Conservation (phyloP, 2,888 invertebrate genomes). For the Stenodema calcarata region DNA sequence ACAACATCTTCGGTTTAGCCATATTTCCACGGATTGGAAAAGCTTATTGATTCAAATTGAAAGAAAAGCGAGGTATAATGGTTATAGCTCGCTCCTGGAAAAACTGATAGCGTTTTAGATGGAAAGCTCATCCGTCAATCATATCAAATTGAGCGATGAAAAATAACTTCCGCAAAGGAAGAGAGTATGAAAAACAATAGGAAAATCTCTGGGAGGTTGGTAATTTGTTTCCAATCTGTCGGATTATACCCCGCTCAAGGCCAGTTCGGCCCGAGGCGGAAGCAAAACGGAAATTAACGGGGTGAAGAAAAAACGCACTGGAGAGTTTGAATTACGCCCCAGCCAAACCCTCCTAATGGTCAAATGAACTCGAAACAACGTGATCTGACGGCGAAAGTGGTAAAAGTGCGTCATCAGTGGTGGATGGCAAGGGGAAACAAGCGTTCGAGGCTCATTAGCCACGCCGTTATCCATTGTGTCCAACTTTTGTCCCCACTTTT, state of each 20-base stretch:
- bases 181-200: not conserved
- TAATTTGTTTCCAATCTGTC: slow-evolving; percentile 7
- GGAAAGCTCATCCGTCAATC: not conserved
- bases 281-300: not conserved
- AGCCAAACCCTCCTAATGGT: not conserved
- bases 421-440: not conserved
- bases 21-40: too few relatives aligned
- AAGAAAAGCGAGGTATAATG: not conserved
- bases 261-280: not conserved
- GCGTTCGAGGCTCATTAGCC: slow-evolving; percentile 16
- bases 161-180: not conserved
- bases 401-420: not conserved
- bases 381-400: slow-evolving; percentile 10
- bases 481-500: not conserved
- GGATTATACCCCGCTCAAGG: not conserved
- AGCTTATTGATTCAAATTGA: too few relatives aligned
- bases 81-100: not conserved
- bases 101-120: not conserved
- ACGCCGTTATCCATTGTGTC: not conserved
- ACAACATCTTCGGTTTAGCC: too few relatives aligned
- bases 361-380: slow-evolving; percentile 27
- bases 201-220: not conserved
- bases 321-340: not conserved
- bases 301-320: not conserved
- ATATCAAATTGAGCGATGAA: not conserved